Conservation (phyloP, 1,140 invertebrate species). For the Eumeta japonica region DNA sequence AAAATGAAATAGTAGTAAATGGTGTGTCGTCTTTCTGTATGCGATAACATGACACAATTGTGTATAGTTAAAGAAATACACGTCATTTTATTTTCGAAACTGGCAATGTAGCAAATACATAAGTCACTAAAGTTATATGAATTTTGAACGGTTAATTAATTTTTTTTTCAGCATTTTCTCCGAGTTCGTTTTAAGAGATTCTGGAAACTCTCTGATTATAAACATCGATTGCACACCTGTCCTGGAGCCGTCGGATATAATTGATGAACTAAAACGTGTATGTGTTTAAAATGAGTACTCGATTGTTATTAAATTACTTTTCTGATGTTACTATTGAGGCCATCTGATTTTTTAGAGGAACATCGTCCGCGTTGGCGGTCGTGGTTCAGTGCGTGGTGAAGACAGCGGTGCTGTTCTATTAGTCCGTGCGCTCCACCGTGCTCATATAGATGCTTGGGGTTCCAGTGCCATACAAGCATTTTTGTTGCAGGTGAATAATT, state of each 20-base stretch:
- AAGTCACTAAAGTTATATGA: no score
- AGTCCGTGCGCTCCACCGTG: constrained; percentile 40
- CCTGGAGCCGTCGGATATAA: constrained; percentile 41
- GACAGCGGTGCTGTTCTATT: constrained; percentile 16
- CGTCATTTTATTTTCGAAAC: no score
- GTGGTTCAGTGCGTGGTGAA: constrained; percentile 9
- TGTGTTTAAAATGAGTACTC: constrained; percentile 5
- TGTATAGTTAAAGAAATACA: no score
- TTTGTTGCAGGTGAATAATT: constrained; percentile 35
- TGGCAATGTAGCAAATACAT: no score
- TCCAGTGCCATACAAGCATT: constrained; percentile 38
- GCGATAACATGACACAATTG: no score
- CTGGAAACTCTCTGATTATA: constrained; percentile 29
- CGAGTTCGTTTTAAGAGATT: constrained; percentile 40
- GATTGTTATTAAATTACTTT: no score
- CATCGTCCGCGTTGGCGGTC: constrained; percentile 10
- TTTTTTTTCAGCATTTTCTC: constrained; percentile 48
- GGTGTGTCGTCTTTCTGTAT: no score
- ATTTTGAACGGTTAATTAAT: no score
- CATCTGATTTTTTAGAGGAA: constrained; percentile 20
- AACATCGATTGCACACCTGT: constrained; percentile 48
- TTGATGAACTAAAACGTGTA: constrained; percentile 48
- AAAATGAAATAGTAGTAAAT: no score
- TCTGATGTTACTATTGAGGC: no score
- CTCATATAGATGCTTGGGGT: constrained; percentile 35